Conservation (phyloP, 2,113 vertebrate genomes). For the Tonatia bakeri region DNA sequence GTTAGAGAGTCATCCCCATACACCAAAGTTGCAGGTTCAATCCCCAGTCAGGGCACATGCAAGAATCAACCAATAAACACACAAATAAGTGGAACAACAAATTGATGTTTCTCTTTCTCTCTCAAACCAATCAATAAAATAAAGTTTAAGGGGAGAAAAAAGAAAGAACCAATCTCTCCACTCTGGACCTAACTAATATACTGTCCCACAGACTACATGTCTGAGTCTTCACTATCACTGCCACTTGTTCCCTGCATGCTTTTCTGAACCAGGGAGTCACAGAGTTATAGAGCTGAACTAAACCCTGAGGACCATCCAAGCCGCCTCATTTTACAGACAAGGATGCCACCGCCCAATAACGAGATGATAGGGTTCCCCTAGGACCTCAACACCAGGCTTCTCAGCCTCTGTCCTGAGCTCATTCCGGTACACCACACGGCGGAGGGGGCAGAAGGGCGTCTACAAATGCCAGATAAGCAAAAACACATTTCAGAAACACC, state of each 20-base stretch:
- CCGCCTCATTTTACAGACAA: not conserved
- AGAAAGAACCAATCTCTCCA: not conserved
- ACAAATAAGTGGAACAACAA: too few species aligned
- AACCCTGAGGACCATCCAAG: not conserved
- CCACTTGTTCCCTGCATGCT: not conserved
- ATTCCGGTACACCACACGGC: not conserved
- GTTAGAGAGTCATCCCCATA: too few species aligned
- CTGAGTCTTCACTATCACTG: not conserved
- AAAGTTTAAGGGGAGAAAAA: too few species aligned
- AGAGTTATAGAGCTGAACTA: not conserved
- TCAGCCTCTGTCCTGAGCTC: not conserved
- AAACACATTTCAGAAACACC: not conserved
- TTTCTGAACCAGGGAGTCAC: not conserved
- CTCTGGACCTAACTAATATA: not conserved
- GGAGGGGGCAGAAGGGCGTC: not conserved
- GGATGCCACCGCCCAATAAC: not conserved
- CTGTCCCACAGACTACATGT: not conserved
- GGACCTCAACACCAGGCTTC: not conserved
- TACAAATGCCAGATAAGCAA: not conserved
- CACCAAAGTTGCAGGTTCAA: too few species aligned
- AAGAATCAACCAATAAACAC: too few species aligned
- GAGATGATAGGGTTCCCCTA: not conserved
- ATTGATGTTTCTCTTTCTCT: too few species aligned
- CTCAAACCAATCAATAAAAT: too few species aligned
- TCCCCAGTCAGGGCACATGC: too few species aligned